Evolutionary conservation across 2,888 invertebrate species (phyloP).

Genomic region (Smittia aterrima): DNA sequence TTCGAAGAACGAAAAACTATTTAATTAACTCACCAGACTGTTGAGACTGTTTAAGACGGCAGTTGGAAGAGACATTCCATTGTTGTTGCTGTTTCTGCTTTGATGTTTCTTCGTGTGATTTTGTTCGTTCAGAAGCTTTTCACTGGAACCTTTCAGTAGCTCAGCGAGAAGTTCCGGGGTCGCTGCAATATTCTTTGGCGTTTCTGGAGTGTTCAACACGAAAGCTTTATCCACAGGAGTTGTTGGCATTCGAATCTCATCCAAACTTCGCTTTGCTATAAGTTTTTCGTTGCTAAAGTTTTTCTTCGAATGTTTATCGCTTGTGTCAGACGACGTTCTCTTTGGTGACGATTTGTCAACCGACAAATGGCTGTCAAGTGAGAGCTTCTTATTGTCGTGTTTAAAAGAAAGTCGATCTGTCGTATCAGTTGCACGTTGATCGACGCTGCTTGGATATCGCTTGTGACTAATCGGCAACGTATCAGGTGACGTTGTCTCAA

Average conservation of each 20-base stretch:
- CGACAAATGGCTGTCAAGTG: constrained; percentile 43
- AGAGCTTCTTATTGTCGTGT: constrained; percentile 44
- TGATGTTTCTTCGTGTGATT: constrained; percentile 49
- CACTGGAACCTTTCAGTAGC: constrained; percentile 75
- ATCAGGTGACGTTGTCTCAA: constrained; percentile 36
- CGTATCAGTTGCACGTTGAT: constrained; percentile 22
- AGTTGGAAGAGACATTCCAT: constrained; percentile 40
- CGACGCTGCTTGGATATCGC: constrained; percentile 47
- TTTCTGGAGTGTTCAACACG: constrained; percentile 44
- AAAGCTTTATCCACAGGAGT: constrained; percentile 41
- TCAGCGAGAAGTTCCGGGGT: constrained; percentile 72
- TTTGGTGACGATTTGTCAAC: constrained; percentile 47
- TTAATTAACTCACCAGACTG: constrained; percentile 43
- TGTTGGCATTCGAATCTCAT: constrained; percentile 46
- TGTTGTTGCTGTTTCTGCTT: constrained; percentile 37
- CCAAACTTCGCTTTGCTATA: constrained; percentile 48
- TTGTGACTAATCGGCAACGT: constrained; percentile 45
- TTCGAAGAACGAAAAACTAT: background rate
- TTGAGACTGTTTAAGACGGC: constrained; percentile 43
- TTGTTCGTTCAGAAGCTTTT: constrained; percentile 65
- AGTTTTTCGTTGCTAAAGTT: constrained; percentile 6
- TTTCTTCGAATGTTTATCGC: constrained; percentile 44
- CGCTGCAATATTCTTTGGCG: constrained; percentile 52
- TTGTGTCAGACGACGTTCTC: constrained; percentile 51
- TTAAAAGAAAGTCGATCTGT: constrained; percentile 42